A percentile compares a stretch with the other conserved stretches of the same genome.
These are phyloP conservation scores for Colistium nudipinnis DNA, from an alignment of 2,113 vertebrate genomes.

Conservation along the genomic window DNA sequence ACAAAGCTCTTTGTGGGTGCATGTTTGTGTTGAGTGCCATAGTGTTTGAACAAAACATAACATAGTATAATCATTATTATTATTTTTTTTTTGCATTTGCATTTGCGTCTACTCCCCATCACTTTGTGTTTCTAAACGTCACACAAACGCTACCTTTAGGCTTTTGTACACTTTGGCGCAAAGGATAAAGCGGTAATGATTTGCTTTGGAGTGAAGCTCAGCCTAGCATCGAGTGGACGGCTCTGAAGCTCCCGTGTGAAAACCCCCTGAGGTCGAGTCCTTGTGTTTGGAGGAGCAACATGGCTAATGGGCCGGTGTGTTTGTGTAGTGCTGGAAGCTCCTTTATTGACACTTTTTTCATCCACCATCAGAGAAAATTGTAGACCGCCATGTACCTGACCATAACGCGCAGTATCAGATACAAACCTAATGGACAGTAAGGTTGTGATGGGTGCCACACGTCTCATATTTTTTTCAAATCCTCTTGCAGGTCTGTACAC, in stretches of 20 bases:
- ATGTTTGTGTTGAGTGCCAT: constrained; percentile 15
- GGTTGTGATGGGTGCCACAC: background rate
- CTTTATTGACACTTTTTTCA: background rate
- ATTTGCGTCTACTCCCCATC: background rate
- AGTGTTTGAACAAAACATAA: constrained; percentile 13
- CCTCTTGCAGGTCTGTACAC: background rate
- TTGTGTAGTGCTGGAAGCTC: background rate
- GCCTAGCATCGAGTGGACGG: constrained; percentile 3
- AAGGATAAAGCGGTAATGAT: constrained; percentile 5
- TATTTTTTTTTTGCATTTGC: constrained; percentile 2
- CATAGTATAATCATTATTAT: constrained; percentile 2
- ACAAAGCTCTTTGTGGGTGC: constrained; percentile 41
- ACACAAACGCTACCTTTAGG: background rate
- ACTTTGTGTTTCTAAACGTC: constrained; percentile 16
- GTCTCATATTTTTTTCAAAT: background rate
- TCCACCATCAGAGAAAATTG: background rate
- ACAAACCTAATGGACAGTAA: background rate
- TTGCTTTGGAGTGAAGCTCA: constrained; percentile 13
- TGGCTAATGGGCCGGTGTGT: background rate
- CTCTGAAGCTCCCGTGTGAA: constrained; percentile 3
- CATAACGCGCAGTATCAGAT: background rate
- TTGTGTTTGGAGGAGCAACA: background rate
- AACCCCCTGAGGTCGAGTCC: constrained; percentile 9
- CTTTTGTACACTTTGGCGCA: background rate
- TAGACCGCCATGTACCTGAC: background rate